Evolutionary conservation across 2,888 invertebrate species (phyloP).

Genomic region (Gastracanthus pulcherrimus): DNA sequence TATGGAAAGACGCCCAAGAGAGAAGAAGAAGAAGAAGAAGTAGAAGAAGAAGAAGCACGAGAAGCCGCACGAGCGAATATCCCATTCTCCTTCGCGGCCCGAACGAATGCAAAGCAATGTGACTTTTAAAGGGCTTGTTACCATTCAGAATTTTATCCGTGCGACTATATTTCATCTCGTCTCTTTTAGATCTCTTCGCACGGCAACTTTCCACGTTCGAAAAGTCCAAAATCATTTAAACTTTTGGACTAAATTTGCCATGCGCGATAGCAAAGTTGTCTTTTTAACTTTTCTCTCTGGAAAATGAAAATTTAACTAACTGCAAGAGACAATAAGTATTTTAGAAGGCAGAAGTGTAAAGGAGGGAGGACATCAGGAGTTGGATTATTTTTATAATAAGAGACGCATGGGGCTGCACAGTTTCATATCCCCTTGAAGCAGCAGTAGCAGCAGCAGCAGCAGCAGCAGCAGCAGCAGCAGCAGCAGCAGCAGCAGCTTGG

Average conservation of each 20-base stretch:
- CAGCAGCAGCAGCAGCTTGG: not conserved
- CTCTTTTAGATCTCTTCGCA: not conserved
- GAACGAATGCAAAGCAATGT: constrained; percentile 65
- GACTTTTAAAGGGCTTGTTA: constrained; percentile 64
- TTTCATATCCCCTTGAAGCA: constrained; percentile 55
- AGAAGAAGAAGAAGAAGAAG: constrained; percentile 19
- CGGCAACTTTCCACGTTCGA: no score
- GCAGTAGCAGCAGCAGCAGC: not conserved
- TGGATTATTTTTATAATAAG: constrained; percentile 64
- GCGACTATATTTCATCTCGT: no score
- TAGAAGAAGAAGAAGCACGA: not conserved
- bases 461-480: not conserved
- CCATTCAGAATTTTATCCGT: constrained; percentile 59
- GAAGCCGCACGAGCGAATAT: constrained; percentile 57
- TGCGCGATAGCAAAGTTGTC: no score
- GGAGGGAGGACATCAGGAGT: constrained; percentile 44
- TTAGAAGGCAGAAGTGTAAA: no score
- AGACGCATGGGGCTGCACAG: constrained; percentile 53
- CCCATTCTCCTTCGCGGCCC: constrained; percentile 51
- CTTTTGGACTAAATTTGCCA: no score
- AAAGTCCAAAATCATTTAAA: no score
- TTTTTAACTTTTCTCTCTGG: no score
- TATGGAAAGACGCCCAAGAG: not conserved
- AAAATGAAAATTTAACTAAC: no score
- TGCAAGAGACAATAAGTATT: constrained; percentile 15